Conservation (phyloP, 2,888 invertebrate genomes). For the Congeria kusceri region DNA sequence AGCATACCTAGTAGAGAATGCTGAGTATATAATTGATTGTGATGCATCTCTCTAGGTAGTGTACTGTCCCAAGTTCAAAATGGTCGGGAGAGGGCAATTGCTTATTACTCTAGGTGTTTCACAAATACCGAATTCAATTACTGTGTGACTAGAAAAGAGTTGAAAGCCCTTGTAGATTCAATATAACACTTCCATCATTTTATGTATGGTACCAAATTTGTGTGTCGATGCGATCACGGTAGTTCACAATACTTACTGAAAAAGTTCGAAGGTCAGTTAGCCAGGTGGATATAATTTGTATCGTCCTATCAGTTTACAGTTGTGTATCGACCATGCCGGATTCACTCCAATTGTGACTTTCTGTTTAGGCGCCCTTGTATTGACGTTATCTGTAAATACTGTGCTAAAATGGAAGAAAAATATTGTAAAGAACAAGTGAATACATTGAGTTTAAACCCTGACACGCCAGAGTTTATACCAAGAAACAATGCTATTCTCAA, state of each 20-base stretch:
- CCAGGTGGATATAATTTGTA: slow-evolving; percentile 40
- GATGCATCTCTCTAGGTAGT: slow-evolving; percentile 31
- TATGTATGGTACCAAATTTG: slow-evolving; percentile 52
- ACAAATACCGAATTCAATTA: slow-evolving; percentile 16
- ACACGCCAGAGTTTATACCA: too few species aligned
- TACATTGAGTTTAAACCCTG: too few species aligned
- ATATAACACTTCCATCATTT: slow-evolving; percentile 60
- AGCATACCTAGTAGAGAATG: too few species aligned
- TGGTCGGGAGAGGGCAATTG: slow-evolving; percentile 32
- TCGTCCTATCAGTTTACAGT: slow-evolving; percentile 22
- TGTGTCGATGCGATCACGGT: slow-evolving; percentile 48
- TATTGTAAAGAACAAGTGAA: too few species aligned
- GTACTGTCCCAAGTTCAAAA: slow-evolving; percentile 44
- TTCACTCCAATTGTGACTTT: not conserved
- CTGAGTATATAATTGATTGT: not conserved
- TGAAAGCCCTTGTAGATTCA: slow-evolving; percentile 38
- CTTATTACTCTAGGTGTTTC: slow-evolving; percentile 39
- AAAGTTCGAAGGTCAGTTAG: slow-evolving; percentile 47
- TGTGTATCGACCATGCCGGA: not conserved
- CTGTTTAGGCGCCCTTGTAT: not conserved
- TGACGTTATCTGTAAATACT: not conserved
- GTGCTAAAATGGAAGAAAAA: too few species aligned
- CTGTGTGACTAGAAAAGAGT: slow-evolving; percentile 41
- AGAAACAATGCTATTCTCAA: too few species aligned
- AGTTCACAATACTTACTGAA: slow-evolving; percentile 42